A percentile compares a stretch with the other conserved stretches of the same genome.
Conservation (phyloP, 1,140 invertebrate genomes). For the Luehdorfia chinensis region DNA sequence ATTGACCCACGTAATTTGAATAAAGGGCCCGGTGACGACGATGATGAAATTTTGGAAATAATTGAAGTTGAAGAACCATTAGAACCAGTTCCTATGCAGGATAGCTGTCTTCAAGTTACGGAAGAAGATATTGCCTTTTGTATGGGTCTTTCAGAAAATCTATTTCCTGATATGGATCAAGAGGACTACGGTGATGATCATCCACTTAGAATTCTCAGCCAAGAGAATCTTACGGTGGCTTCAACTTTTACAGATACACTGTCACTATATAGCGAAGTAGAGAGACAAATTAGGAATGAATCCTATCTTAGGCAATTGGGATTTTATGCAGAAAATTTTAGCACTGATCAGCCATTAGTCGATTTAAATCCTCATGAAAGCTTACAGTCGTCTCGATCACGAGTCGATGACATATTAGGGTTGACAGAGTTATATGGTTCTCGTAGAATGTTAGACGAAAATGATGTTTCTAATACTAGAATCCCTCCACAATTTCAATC, state of each 20-base stretch:
- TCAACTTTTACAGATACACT: conserved; percentile 91
- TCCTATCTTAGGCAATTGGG: conserved; percentile 71
- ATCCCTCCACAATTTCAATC: conserved; percentile 81
- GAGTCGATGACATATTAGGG: conserved; percentile 58
- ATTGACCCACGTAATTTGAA: conserved; percentile 69
- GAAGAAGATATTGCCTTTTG: conserved; percentile 94
- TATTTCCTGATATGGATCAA: conserved; percentile 83
- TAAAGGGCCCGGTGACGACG: conserved; percentile 74
- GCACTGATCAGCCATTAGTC: conserved; percentile 34
- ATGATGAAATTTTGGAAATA: conserved; percentile 88
- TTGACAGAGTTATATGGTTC: conserved; percentile 61
- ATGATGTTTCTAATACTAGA: conserved; percentile 44
- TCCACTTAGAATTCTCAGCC: conserved; percentile 90
- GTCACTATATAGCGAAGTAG: conserved; percentile 86
- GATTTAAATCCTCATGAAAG: conserved; percentile 57
- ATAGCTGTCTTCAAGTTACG: conserved; percentile 91
- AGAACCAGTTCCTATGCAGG: conserved; percentile 89
- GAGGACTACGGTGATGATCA: conserved; percentile 84
- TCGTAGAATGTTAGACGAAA: conserved; percentile 46
- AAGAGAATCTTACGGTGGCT: conserved; percentile 93
- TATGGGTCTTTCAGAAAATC: conserved; percentile 86
- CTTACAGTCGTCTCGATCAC: conserved; percentile 57
- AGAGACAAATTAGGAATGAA: conserved; percentile 76
- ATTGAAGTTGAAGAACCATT: conserved; percentile 88
- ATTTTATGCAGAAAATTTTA: conserved; percentile 65